Base-by-base conservation (phyloP, 2,113 vertebrate genomes). In the Amia ocellicauda region DNA sequence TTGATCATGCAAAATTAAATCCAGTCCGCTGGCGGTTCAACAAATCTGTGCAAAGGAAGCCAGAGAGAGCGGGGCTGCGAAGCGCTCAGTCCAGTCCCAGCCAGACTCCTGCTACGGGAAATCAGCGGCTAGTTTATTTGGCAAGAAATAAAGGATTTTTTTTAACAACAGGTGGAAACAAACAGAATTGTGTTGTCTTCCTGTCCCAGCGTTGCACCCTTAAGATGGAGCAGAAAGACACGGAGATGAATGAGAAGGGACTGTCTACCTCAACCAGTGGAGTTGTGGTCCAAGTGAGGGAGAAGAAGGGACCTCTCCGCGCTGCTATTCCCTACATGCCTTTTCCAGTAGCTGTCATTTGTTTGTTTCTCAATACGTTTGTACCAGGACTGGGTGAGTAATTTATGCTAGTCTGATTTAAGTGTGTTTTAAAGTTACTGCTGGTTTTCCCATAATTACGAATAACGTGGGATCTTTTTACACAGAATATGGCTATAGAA, bases 261-360 rank as follows among this genome's bases (percentile, higher is more conserved):
- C 36, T 72, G 60, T 41, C 85, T 31, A 77, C 88, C 24, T 78
- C 91, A 1, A 89, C 91, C 64, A 92, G 91, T 69, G 94, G 96
- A 67, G 94, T 96, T 77, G 94, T 97, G 80, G 93, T 97, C 74
- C 93, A 94, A 82, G 94, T 98, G 68, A 85, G 95, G 43, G 96
- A 98, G 88, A 98, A 98, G 89, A 98, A 98, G 78, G 94, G 95
- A 24, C 78, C 90, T 50, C 80, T 98, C 64, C 88, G 96, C 36
- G 94, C 96, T 14, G 96, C 96, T 20, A 98, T 98, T 84, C 96
- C 96, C 64, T 95, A 91, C 74, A 95, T 98, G 96, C 95, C 96
- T 11, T 96, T 98, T 78, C 95, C 93, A 2, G 83, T 97, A 78
- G 96, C 96, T 2, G 94, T 98, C 73, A 86, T 98, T 80, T 98